A percentile compares a stretch with the other conserved stretches of the same genome.
These are phyloP conservation scores for Lutraria rhynchaena DNA, from an alignment of 1,140 invertebrate species.

Conservation along the genomic window DNA sequence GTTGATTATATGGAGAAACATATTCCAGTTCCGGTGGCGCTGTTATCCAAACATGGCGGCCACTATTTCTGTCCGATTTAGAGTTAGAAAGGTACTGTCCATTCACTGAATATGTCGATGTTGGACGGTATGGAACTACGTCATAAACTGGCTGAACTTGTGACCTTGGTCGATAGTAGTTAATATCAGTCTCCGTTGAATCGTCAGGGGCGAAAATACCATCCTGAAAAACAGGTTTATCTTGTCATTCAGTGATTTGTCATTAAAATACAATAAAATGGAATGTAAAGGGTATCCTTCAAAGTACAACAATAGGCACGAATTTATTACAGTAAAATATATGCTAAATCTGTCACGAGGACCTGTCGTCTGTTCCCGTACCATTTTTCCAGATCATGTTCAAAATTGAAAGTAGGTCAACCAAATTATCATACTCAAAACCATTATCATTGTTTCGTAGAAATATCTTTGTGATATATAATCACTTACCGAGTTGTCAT, in stretches of 20 bases:
- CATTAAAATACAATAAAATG: too few relatives aligned
- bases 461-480: too few relatives aligned
- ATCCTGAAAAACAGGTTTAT: background rate
- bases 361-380: too few relatives aligned
- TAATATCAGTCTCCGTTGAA: background rate
- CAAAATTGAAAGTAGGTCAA: too few relatives aligned
- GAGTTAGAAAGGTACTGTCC: background rate
- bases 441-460: too few relatives aligned
- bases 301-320: too few relatives aligned
- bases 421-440: too few relatives aligned
- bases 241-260: too few relatives aligned
- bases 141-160: background rate
- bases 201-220: background rate
- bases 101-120: background rate
- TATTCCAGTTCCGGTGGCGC: conserved; percentile 32
- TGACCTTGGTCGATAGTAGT: conserved; percentile 7
- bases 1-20: conserved; percentile 12
- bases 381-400: too few relatives aligned
- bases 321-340: too few relatives aligned
- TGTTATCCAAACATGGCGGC: conserved; percentile 41
- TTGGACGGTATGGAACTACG: background rate
- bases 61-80: conserved; percentile 4
- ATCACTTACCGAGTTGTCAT: conserved; percentile 21
- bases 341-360: too few relatives aligned
- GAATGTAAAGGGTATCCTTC: too few relatives aligned